Percentiles rank a stretch among this genome's conserved stretches.
Conservation (phyloP, 2,888 invertebrate genomes). For the Nipponacmea schrenckii region DNA sequence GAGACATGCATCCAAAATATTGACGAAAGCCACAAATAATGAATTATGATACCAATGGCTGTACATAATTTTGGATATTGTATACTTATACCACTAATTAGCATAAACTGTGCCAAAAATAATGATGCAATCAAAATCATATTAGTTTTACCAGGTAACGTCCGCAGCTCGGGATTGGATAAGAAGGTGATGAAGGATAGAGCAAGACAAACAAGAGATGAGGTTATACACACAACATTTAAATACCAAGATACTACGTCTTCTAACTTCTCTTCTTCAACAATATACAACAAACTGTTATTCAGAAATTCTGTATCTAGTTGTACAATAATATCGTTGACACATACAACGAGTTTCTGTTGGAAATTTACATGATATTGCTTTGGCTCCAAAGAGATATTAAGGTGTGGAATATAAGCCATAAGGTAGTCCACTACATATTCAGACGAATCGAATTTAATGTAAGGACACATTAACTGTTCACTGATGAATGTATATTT, state of each 20-base stretch:
- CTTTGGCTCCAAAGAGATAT: slow-evolving; percentile 13
- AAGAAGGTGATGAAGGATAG: slow-evolving; percentile 34
- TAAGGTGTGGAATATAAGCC: slow-evolving; percentile 5
- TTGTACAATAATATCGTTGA: slow-evolving; percentile 5
- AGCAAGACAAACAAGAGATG: slow-evolving; percentile 31
- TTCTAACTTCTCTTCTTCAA: slow-evolving; percentile 1
- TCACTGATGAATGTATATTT: slow-evolving; percentile 6
- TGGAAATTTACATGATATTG: slow-evolving; percentile 9
- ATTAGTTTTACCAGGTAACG: slow-evolving; percentile 40
- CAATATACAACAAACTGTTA: background rate
- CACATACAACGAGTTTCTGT: slow-evolving; percentile 13
- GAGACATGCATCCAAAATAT: slow-evolving; percentile 37
- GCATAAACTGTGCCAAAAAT: slow-evolving; percentile 33
- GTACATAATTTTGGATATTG: slow-evolving; percentile 23
- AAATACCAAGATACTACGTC: slow-evolving; percentile 12
- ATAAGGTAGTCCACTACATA: background rate
- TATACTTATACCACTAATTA: slow-evolving; percentile 25
- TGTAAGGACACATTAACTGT: slow-evolving; percentile 12
- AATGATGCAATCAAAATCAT: slow-evolving; percentile 34
- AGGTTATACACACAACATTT: slow-evolving; percentile 20
- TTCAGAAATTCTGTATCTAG: slow-evolving; percentile 2
- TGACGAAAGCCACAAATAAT: slow-evolving; percentile 37
- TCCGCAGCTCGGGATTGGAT: slow-evolving; percentile 29
- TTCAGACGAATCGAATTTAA: slow-evolving; percentile 9
- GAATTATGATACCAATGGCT: slow-evolving; percentile 33